A percentile compares a stretch with the other conserved stretches of the same genome.
Conservation (phyloP, 1,140 invertebrate genomes). For the Ericerus pela region DNA sequence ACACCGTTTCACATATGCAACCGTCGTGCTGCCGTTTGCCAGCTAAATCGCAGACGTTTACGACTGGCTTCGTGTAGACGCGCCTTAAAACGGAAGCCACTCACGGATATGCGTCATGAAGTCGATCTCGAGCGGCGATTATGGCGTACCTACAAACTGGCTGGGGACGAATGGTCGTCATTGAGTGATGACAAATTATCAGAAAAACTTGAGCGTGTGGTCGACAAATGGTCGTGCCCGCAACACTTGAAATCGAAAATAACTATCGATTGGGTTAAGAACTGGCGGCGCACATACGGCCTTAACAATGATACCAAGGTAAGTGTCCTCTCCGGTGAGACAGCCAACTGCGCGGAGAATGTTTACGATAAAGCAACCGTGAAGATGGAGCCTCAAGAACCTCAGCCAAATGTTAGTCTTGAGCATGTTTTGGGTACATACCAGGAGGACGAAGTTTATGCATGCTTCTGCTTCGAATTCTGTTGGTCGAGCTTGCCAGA, state of each 20-base stretch:
- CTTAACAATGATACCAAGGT: too few species aligned
- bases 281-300: not conserved
- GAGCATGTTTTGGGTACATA: not conserved
- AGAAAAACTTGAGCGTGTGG: not conserved
- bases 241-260: not conserved
- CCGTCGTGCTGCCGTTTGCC: not conserved
- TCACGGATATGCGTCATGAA: not conserved
- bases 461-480: slow-evolving; percentile 2
- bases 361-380: too few species aligned
- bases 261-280: not conserved
- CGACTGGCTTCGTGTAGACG: not conserved
- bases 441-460: not conserved
- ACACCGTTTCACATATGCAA: too few species aligned
- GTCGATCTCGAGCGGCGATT: not conserved
- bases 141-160: not conserved
- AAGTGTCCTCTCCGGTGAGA: too few species aligned
- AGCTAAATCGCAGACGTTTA: not conserved
- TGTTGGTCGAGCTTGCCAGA: not conserved
- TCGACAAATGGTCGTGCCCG: not conserved
- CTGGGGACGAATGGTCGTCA: too few species aligned
- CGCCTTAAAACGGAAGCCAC: not conserved
- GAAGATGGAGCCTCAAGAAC: too few species aligned
- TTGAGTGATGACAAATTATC: not conserved
- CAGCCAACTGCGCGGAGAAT: too few species aligned
- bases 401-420: not conserved